phyloP scores from a whole-genome alignment of 2,113 vertebrate species.

The Cercocebus atys region DNA sequence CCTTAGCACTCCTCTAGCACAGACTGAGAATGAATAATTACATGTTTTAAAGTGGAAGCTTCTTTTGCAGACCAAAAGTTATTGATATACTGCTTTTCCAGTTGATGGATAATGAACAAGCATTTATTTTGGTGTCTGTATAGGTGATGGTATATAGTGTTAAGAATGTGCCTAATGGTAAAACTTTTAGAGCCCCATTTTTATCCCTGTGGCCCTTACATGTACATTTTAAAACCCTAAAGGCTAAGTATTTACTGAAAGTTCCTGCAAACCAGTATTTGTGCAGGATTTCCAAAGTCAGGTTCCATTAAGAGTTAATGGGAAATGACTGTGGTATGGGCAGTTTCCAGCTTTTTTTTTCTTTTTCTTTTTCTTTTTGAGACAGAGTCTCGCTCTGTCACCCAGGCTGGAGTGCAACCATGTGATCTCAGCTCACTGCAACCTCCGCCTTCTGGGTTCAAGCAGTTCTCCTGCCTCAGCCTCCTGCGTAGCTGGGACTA shows the following conservation, averaged over 20 bases:
- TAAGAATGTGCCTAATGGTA: slow-evolving; percentile 7
- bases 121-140: slow-evolving; percentile 57
- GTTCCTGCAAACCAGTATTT: not conserved
- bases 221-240: slow-evolving; percentile 44
- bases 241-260: slow-evolving; percentile 33
- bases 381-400: too few species aligned
- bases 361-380: too few species aligned
- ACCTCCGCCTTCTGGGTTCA: too few species aligned
- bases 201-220: not conserved
- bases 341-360: not conserved
- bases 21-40: slow-evolving; percentile 38
- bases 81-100: slow-evolving; percentile 48
- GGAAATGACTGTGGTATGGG: not conserved
- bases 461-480: too few species aligned
- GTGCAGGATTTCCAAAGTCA: not conserved
- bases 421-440: too few species aligned
- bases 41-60: slow-evolving; percentile 41
- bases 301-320: slow-evolving; percentile 37
- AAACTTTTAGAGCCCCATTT: slow-evolving; percentile 35
- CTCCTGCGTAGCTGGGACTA: too few species aligned
- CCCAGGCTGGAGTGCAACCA: too few species aligned
- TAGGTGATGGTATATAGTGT: slow-evolving; percentile 30
- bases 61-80: slow-evolving; percentile 48
- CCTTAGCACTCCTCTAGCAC: not conserved
- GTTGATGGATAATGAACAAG: slow-evolving; percentile 48